Conservation (phyloP, 2,888 invertebrate genomes). For the Leucophenga maculata region DNA sequence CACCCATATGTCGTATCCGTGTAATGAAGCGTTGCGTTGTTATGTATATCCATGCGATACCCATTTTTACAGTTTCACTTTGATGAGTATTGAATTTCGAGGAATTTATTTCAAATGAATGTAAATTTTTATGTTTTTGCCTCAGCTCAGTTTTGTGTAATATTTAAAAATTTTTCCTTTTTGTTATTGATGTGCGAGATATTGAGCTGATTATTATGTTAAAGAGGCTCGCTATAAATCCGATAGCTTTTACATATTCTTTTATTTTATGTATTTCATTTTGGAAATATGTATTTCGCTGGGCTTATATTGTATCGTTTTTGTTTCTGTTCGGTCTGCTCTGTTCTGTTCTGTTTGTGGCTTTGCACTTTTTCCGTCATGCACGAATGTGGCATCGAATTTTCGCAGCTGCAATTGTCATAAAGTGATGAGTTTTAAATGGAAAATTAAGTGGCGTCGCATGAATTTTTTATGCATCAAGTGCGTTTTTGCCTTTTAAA, state of each 20-base stretch:
- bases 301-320: neutral
- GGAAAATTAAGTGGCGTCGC: conserved; percentile 26
- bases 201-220: conserved; percentile 42
- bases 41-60: neutral
- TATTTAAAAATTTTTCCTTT: neutral
- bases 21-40: neutral
- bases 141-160: too few species aligned
- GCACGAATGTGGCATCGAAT: conserved; percentile 21
- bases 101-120: too few species aligned
- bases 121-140: too few species aligned
- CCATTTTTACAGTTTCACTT: too few species aligned
- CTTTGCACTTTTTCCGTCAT: conserved; percentile 7
- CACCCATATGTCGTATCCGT: too few species aligned
- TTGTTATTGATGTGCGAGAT: conserved; percentile 35
- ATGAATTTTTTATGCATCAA: conserved; percentile 50
- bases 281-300: too few species aligned
- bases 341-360: neutral
- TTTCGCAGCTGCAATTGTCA: conserved; percentile 46
- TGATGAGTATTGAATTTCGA: too few species aligned
- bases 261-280: neutral
- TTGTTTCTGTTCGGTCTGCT: neutral
- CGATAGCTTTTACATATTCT: neutral
- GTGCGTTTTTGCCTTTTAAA: conserved; percentile 49
- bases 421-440: conserved; percentile 35
- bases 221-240: neutral